These are phyloP conservation scores for Platichthys flesus DNA, from an alignment of 2,113 vertebrate genomes.

Conservation along the genomic window DNA sequence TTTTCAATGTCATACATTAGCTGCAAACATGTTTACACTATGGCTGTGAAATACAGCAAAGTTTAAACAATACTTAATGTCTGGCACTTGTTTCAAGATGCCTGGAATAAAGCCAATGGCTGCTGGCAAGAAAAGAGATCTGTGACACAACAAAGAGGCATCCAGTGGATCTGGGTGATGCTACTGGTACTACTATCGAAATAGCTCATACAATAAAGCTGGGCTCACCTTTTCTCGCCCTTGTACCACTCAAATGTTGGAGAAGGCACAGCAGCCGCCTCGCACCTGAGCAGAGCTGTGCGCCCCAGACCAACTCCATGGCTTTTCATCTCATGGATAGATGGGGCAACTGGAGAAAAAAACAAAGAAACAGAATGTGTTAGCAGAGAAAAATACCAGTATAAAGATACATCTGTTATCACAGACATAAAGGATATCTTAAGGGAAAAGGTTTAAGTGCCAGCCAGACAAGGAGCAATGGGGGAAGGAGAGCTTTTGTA, in stretches of 20 bases:
- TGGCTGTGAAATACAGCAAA: not conserved
- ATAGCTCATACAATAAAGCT: not conserved
- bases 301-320: conserved; percentile 89
- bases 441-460: not conserved
- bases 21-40: not conserved
- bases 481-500: conserved; percentile 15
- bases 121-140: not conserved
- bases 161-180: not conserved
- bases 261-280: conserved; percentile 93
- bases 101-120: not conserved
- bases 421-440: not conserved
- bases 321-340: conserved; percentile 96
- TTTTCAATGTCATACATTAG: not conserved
- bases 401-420: not conserved
- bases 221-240: conserved; percentile 95
- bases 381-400: not conserved
- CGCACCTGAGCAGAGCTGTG: conserved; percentile 92
- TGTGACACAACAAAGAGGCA: not conserved
- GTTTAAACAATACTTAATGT: not conserved
- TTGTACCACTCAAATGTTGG: conserved; percentile 96
- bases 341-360: conserved; percentile 88
- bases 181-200: not conserved
- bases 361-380: conserved; percentile 15
- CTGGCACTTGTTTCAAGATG: not conserved
- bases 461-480: not conserved